Evolutionary conservation across 2,888 invertebrate genomes (phyloP).

Genomic region (Limnephilus rhombicus): DNA sequence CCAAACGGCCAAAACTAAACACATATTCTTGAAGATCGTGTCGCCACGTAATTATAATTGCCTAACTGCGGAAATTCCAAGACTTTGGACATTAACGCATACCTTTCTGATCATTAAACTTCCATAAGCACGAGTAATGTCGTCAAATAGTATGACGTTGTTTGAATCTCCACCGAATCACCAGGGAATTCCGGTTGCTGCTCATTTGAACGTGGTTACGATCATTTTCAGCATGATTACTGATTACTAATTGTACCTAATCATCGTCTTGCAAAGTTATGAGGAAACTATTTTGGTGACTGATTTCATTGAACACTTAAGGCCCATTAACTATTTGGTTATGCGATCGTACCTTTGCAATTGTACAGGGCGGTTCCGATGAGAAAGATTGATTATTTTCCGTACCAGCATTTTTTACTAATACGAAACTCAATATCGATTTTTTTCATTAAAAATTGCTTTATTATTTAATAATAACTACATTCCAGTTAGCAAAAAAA

Average conservation of each 20-base stretch:
- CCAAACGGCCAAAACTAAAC: background rate
- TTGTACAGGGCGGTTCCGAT: no score
- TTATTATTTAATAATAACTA: no score
- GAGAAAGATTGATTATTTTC: no score
- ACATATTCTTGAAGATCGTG: background rate
- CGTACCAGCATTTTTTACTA: no score
- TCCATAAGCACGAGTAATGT: background rate
- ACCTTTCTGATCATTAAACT: slow-evolving; percentile 1
- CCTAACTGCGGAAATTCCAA: background rate
- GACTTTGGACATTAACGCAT: background rate
- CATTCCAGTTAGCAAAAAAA: no score
- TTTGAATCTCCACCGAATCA: background rate
- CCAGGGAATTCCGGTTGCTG: background rate
- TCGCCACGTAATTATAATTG: background rate
- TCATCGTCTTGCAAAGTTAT: background rate
- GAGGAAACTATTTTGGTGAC: background rate
- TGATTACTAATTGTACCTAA: no score
- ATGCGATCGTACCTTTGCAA: no score
- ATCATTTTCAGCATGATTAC: background rate
- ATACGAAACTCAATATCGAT: no score
- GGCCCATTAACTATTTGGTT: no score
- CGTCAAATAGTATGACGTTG: background rate
- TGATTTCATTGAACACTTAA: background rate
- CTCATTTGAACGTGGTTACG: background rate
- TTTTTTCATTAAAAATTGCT: no score